These are phyloP conservation scores for Sphenodon punctatus DNA, from an alignment of 2,797 vertebrate species.

Conservation along the genomic window DNA sequence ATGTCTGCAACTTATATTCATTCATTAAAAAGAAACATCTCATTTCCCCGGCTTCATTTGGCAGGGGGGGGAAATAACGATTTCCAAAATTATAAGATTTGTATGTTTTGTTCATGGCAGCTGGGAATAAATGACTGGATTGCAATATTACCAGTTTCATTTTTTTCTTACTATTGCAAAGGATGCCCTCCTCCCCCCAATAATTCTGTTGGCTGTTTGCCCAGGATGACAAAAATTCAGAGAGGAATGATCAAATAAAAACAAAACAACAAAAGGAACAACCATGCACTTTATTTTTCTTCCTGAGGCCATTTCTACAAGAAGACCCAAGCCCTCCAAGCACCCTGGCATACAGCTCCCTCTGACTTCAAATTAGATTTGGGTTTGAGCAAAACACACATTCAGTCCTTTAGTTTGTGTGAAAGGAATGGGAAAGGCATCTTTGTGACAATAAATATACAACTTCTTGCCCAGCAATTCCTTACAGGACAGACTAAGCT, in stretches of 20 bases:
- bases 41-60: conserved; percentile 4
- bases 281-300: conserved; percentile 15
- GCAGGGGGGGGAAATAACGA: conserved; percentile 19
- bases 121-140: conserved; percentile 47
- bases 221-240: conserved; percentile 49
- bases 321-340: not conserved
- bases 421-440: conserved; percentile 6
- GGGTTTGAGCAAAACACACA: not conserved
- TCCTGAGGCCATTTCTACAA: conserved; percentile 29
- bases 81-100: conserved; percentile 29
- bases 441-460: not conserved
- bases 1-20: conserved; percentile 4
- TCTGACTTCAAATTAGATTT: not conserved
- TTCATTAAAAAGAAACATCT: conserved; percentile 28
- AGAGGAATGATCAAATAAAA: conserved; percentile 56
- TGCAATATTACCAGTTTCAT: conserved; percentile 35
- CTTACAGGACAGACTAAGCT: not conserved
- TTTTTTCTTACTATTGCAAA: conserved; percentile 51
- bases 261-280: no score
- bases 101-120: conserved; percentile 37
- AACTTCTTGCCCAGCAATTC: conserved; percentile 10
- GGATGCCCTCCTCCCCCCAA: conserved; percentile 45
- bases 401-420: not conserved
- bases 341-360: not conserved
- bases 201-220: conserved; percentile 66